Conservation (phyloP, 1,140 invertebrate genomes). For the Uloborus diversus region DNA sequence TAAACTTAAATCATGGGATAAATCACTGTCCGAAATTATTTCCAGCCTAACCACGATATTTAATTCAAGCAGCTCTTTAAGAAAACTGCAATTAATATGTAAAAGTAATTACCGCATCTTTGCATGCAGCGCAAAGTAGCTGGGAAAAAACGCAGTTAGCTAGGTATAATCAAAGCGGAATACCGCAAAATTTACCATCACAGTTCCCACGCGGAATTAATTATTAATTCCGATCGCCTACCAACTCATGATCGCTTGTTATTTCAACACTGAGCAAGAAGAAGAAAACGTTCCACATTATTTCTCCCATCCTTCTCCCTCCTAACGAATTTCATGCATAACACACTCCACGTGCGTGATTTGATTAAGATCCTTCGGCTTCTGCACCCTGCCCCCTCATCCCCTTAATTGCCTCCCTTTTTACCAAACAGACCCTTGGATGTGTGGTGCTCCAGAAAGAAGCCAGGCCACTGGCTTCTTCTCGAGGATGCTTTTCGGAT, state of each 20-base stretch:
- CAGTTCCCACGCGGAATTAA: no score
- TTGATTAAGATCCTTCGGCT: slow-evolving; percentile 57
- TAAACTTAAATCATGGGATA: no score
- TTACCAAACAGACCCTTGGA: not conserved
- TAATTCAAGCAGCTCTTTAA: no score
- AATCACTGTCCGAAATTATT: no score
- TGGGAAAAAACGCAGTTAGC: no score
- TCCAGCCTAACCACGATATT: no score
- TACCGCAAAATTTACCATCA: no score
- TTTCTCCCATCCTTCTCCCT: not conserved
- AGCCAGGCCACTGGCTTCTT: slow-evolving; percentile 14
- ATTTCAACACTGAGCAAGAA: not conserved
- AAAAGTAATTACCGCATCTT: no score
- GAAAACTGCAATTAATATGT: no score
- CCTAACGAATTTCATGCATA: slow-evolving; percentile 28
- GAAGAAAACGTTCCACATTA: not conserved
- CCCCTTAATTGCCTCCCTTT: slow-evolving; percentile 45
- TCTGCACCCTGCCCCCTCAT: no score
- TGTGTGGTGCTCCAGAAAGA: slow-evolving; percentile 20
- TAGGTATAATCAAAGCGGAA: no score
- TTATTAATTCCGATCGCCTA: not conserved
- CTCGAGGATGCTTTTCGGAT: not conserved
- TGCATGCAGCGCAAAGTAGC: no score
- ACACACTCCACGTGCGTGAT: slow-evolving; percentile 30
- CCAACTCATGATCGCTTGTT: not conserved